Conservation (phyloP, 1,140 invertebrate species). For the Bombus impatiens region DNA sequence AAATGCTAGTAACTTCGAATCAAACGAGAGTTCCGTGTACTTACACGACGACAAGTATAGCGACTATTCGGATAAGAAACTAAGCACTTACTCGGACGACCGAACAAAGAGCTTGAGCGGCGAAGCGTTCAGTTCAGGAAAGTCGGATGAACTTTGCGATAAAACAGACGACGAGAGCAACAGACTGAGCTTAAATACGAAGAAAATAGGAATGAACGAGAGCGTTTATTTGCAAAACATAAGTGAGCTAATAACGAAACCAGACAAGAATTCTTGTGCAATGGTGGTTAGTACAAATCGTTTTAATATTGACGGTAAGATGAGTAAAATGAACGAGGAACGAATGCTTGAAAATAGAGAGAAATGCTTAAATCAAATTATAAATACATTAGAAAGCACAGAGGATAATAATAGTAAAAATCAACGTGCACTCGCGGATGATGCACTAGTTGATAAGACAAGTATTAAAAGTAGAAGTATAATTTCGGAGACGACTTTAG, state of each 20-base stretch:
- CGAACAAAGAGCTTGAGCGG: slow-evolving; percentile 74
- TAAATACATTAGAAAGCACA: neutral
- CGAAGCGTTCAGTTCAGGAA: slow-evolving; percentile 72
- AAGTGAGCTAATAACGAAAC: slow-evolving; percentile 25
- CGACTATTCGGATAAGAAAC: slow-evolving; percentile 62
- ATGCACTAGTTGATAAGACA: neutral
- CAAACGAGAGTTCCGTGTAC: slow-evolving; percentile 78
- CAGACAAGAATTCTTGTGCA: neutral
- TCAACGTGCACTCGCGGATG: neutral
- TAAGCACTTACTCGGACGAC: slow-evolving; percentile 69
- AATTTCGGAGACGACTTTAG: neutral
- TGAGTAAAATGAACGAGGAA: slow-evolving; percentile 26
- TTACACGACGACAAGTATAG: slow-evolving; percentile 71
- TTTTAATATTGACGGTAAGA: neutral
- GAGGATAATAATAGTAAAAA: neutral
- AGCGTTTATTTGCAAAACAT: slow-evolving; percentile 21
- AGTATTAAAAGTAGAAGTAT: slow-evolving; percentile 19
- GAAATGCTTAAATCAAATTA: slow-evolving; percentile 15
- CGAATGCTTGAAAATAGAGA: slow-evolving; percentile 2
- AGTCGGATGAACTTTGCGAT: slow-evolving; percentile 67
- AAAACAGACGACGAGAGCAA: slow-evolving; percentile 62
- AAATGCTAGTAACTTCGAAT: slow-evolving; percentile 79
- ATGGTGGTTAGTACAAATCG: slow-evolving; percentile 34
- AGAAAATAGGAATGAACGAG: slow-evolving; percentile 11
- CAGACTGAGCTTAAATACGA: slow-evolving; percentile 47